A percentile compares a stretch with the other conserved stretches of the same genome.
These are phyloP conservation scores for Drosophila subobscura DNA, from an alignment of 1,140 invertebrate genomes.

Conservation along the genomic window DNA sequence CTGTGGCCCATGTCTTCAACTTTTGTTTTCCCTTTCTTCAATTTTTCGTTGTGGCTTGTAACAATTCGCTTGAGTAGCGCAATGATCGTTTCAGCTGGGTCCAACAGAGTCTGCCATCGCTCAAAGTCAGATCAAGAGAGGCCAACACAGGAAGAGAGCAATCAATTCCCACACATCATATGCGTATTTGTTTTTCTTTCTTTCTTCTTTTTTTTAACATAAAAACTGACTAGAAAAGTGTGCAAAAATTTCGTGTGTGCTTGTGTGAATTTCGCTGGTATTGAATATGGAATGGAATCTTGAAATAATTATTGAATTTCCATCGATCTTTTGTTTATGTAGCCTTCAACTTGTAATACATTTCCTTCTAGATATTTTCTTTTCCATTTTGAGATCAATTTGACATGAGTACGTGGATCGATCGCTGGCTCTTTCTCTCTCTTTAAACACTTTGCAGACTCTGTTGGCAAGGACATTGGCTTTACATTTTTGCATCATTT, in stretches of 20 bases:
- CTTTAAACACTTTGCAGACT: slow-evolving; percentile 18
- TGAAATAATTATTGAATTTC: slow-evolving; percentile 51
- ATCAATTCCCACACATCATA: slow-evolving; percentile 47
- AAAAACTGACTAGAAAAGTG: slow-evolving; percentile 60
- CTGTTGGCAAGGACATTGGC: slow-evolving; percentile 2
- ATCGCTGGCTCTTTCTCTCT: background rate
- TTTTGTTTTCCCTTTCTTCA: slow-evolving; percentile 3
- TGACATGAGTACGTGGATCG: slow-evolving; percentile 17
- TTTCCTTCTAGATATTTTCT: slow-evolving; percentile 27
- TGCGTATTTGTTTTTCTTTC: slow-evolving; percentile 36
- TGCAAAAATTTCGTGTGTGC: slow-evolving; percentile 41
- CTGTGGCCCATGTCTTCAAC: slow-evolving; percentile 16
- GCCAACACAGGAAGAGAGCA: slow-evolving; percentile 13
- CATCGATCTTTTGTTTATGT: slow-evolving; percentile 35
- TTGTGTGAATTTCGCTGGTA: slow-evolving; percentile 37
- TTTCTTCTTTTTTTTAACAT: slow-evolving; percentile 50
- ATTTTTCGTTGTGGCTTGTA: slow-evolving; percentile 65
- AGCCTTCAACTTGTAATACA: slow-evolving; percentile 49
- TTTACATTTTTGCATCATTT: slow-evolving; percentile 16
- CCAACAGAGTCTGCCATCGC: slow-evolving; percentile 35
- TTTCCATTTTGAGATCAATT: slow-evolving; percentile 55
- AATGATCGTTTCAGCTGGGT: slow-evolving; percentile 38
- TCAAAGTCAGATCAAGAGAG: slow-evolving; percentile 13
- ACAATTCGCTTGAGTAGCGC: slow-evolving; percentile 76
- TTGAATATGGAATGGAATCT: slow-evolving; percentile 53